Base-by-base conservation (phyloP, 2,797 vertebrate species). In the Epinephelus awoara region DNA sequence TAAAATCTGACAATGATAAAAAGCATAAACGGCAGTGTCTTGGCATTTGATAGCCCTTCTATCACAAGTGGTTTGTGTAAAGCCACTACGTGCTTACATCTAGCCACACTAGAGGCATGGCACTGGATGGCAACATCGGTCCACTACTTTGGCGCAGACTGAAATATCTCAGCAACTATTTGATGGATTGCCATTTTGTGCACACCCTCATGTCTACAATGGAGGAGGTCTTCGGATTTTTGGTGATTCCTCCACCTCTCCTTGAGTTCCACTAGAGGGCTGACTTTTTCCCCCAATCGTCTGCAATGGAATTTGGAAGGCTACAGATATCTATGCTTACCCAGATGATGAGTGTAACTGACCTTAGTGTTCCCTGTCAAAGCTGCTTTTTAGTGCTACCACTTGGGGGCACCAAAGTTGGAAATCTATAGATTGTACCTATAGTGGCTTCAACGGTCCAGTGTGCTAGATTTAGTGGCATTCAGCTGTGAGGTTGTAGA, bases 21-120 rank as follows among this genome's bases (percentile, higher is more conserved):
- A 13, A 14, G 4, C 14, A 18, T 0, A 25, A 8, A 19, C 40
- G 7, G 13, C 56, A 61, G 19, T 40, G 42, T 72, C 7, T 46
- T 67, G 5, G 23, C 19, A 54, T 66, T 66, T 71, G 19, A 56
- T 49, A 55, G 46, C 42, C 46, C 29, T 58, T 55, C 4, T 27
- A 49, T 50, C 23, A 52, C n/a, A 56, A 50, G 18, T 29, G 7
- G 13, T 13, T 56, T 57, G 5, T 23, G 3, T 46, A 7, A 23
- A 72, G 47, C 8, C 23, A 21, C 6, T 29, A 12, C 23, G n/a
- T 47, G 5, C 27, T n/a, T 10, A 56, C 12, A 21, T 67, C n/a
- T 58, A 25, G 23, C 13, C 21, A 27, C 2, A 7, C 15, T 15
- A 25, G 5, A 2, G 15, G 5, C 4, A 4, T 42, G 11, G 11